Evolutionary conservation across 2,888 invertebrate species (phyloP).

Genomic region (Caenorhabditis auriculariae): DNA sequence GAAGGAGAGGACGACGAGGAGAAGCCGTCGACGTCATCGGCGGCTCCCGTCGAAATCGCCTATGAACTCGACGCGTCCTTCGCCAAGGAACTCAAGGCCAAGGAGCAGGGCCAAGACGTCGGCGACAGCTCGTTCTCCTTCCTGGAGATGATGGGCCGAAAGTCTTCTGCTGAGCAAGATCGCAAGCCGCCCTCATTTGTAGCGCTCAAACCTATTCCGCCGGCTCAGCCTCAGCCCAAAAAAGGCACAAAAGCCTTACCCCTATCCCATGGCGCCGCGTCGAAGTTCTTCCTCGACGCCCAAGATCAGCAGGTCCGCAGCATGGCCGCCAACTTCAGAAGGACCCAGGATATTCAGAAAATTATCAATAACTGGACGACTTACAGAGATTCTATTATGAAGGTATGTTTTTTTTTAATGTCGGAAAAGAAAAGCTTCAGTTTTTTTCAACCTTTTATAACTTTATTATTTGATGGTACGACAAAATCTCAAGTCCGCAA

Average conservation of each 20-base stretch:
- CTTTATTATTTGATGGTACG: no score
- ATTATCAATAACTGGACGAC: conserved; percentile 43
- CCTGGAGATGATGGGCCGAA: conserved; percentile 31
- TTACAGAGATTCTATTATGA: conserved; percentile 44
- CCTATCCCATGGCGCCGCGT: background rate
- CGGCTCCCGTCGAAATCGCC: conserved; percentile 18
- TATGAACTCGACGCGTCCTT: conserved; percentile 43
- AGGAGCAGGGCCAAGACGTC: no score
- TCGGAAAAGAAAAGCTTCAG: background rate
- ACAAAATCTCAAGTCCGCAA: no score
- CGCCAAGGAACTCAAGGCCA: no score
- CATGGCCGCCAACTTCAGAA: conserved; percentile 41
- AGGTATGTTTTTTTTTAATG: conserved; percentile 19
- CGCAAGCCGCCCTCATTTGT: background rate
- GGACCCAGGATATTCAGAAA: conserved; percentile 39
- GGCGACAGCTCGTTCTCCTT: no score
- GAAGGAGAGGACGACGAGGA: conserved; percentile 3
- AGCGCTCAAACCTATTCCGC: background rate
- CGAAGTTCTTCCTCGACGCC: conserved; percentile 26
- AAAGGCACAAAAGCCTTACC: background rate
- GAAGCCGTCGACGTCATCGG: no score
- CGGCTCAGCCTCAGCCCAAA: background rate
- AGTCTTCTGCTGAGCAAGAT: conserved; percentile 5
- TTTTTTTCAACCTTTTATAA: no score
- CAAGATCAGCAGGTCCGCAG: conserved; percentile 29